phyloP scores from a whole-genome alignment of 2,888 invertebrate genomes.

The Cloeon dipterum region DNA sequence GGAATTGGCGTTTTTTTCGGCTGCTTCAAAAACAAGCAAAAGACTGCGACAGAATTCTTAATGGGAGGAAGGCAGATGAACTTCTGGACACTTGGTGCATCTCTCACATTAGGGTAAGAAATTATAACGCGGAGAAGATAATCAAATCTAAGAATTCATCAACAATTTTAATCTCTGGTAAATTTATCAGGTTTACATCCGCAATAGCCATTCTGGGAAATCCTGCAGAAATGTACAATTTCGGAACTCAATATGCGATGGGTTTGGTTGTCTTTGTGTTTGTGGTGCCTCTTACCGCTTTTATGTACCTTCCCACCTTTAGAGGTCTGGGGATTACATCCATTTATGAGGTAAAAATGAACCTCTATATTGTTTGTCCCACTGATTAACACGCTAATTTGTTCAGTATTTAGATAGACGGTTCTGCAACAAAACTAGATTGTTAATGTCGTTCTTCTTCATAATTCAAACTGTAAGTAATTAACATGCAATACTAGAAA shows the following conservation, averaged over 20 bases:
- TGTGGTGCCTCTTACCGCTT: constrained; percentile 55
- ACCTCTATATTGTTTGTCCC: neutral
- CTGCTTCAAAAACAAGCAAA: constrained; percentile 43
- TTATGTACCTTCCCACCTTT: constrained; percentile 65
- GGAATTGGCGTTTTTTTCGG: constrained; percentile 71
- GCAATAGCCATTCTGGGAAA: constrained; percentile 79
- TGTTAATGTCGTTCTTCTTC: constrained; percentile 11
- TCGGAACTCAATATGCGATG: constrained; percentile 73
- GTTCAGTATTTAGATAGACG: constrained; percentile 37
- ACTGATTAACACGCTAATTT: constrained; percentile 1
- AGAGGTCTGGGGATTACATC: constrained; percentile 64
- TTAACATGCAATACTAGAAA: too few species aligned
- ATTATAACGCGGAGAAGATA: too few species aligned
- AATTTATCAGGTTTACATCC: constrained; percentile 66
- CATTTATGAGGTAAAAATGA: constrained; percentile 36
- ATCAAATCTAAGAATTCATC: neutral
- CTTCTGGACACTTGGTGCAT: constrained; percentile 71
- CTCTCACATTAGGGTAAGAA: constrained; percentile 53
- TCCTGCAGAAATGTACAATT: constrained; percentile 75
- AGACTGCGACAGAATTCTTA: constrained; percentile 52
- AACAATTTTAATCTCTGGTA: constrained; percentile 5
- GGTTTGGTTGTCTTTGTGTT: constrained; percentile 56
- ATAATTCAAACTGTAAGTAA: constrained; percentile 1
- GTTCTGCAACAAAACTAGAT: constrained; percentile 34
- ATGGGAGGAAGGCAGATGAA: constrained; percentile 64